These are phyloP conservation scores for Helicoverpa assulta DNA, from an alignment of 2,888 invertebrate species.

Conservation along the genomic window DNA sequence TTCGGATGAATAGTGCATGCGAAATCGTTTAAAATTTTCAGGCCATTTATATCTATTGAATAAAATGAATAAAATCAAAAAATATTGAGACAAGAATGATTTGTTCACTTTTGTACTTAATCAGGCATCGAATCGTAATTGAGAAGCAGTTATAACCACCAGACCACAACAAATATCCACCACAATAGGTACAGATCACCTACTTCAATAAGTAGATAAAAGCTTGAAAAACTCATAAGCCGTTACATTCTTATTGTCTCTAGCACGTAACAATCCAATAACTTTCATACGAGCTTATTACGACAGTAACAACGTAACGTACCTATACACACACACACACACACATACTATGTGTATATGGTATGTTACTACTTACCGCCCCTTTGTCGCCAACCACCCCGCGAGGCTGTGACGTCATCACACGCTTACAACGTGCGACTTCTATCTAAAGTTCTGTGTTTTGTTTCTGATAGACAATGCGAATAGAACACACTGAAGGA, in stretches of 20 bases:
- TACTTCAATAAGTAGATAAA: neutral
- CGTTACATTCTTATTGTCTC: neutral
- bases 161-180: too few species aligned
- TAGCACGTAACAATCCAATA: conserved; percentile 28
- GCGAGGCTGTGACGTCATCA: conserved; percentile 41
- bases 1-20: conserved; percentile 1
- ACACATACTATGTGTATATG: neutral
- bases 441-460: conserved; percentile 28
- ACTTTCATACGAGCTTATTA: conserved; percentile 23
- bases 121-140: too few species aligned
- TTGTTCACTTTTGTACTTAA: too few species aligned
- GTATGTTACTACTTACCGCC: too few species aligned
- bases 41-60: neutral
- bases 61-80: neutral
- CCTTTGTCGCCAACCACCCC: conserved; percentile 13
- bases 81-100: too few species aligned
- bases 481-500: neutral
- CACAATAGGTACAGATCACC: too few species aligned
- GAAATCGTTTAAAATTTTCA: conserved; percentile 5
- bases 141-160: too few species aligned
- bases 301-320: conserved; percentile 20
- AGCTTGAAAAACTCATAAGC: neutral
- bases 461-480: conserved; percentile 22
- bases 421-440: conserved; percentile 35
- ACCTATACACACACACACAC: conserved; percentile 8